A percentile compares a stretch with the other conserved stretches of the same genome.
Conservation (phyloP, 2,888 invertebrate species). For the Gasteruption jaculator region DNA sequence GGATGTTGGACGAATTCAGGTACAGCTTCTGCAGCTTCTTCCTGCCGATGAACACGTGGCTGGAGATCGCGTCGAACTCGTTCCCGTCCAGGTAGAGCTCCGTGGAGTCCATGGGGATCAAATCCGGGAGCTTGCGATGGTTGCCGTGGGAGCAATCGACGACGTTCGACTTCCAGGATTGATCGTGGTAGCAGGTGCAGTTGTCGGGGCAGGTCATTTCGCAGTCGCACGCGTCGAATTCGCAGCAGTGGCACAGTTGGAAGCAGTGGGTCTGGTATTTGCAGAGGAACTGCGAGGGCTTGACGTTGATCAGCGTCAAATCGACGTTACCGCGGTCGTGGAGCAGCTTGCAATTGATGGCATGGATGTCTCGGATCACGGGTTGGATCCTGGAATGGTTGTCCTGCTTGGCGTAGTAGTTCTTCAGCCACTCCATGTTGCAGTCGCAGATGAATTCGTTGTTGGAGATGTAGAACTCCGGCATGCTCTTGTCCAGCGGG, state of each 20-base stretch:
- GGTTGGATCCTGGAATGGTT: conserved; percentile 76
- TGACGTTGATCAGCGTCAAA: conserved; percentile 73
- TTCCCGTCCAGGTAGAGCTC: conserved; percentile 83
- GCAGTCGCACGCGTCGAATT: conserved; percentile 88
- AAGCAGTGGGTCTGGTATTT: conserved; percentile 83
- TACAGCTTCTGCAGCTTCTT: conserved; percentile 73
- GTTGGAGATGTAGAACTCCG: conserved; percentile 79
- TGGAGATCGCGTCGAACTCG: conserved; percentile 68
- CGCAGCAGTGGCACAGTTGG: conserved; percentile 84
- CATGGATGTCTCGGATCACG: conserved; percentile 75
- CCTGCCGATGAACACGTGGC: conserved; percentile 82
- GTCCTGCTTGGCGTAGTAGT: conserved; percentile 69
- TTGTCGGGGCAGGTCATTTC: conserved; percentile 86
- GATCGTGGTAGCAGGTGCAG: conserved; percentile 86
- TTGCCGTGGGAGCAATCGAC: conserved; percentile 76
- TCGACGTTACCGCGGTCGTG: conserved; percentile 72
- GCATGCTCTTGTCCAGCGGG: conserved; percentile 66
- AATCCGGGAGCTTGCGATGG: conserved; percentile 69
- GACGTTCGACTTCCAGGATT: conserved; percentile 81
- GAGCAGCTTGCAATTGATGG: conserved; percentile 75
- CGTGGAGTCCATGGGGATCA: conserved; percentile 89
- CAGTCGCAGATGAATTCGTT: conserved; percentile 88
- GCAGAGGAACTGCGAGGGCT: conserved; percentile 79
- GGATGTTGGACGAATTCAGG: conserved; percentile 74
- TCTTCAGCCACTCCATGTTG: conserved; percentile 87